These are phyloP conservation scores for Corvus hawaiiensis DNA, from an alignment of 2,113 vertebrate genomes.

Conservation along the genomic window DNA sequence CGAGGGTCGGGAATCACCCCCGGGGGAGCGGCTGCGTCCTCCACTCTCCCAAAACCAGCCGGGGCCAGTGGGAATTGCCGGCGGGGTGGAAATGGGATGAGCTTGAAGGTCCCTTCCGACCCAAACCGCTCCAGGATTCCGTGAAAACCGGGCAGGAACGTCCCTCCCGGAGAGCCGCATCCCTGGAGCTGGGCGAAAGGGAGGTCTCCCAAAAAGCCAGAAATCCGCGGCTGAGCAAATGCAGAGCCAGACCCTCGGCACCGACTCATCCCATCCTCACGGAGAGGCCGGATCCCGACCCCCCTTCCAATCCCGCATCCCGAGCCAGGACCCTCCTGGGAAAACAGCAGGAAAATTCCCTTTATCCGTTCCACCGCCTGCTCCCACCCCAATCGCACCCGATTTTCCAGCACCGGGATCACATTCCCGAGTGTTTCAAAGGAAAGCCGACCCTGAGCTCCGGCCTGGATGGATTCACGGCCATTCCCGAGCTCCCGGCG, in stretches of 20 bases:
- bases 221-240: not conserved
- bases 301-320: fast-evolving
- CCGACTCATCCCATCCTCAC: fast-evolving
- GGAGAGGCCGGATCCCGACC: not conserved
- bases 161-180: fast-evolving
- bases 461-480: not conserved
- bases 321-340: not conserved
- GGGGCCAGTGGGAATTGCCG: fast-evolving
- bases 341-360: not conserved
- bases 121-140: not conserved
- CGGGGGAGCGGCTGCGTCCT: not conserved
- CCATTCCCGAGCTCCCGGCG: fast-evolving
- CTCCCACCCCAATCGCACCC: not conserved
- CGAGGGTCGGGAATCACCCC: not conserved
- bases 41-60: fast-evolving
- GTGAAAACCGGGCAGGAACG: not conserved
- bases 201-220: not conserved
- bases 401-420: not conserved
- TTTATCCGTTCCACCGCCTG: fast-evolving
- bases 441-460: not conserved
- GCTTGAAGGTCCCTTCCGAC: not conserved
- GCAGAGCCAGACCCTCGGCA: not conserved
- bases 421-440: not conserved
- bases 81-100: not conserved
- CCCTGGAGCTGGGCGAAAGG: no score